Evolutionary conservation across 2,113 vertebrate genomes (phyloP).

Genomic region (Pseudopipra pipra): DNA sequence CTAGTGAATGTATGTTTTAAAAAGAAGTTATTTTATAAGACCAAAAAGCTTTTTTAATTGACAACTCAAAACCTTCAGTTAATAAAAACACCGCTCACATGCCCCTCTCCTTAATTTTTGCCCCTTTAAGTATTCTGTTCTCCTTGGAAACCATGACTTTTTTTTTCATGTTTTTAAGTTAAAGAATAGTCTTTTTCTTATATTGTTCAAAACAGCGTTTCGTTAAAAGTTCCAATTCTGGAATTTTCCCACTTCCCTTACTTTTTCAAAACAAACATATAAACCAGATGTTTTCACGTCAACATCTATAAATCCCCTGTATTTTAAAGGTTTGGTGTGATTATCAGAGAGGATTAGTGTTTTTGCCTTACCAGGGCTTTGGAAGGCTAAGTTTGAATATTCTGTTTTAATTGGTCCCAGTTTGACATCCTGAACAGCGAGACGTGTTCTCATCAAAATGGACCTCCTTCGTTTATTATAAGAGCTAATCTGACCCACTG

Average conservation of each 20-base stretch:
- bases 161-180: background rate
- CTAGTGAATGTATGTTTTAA: background rate
- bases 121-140: background rate
- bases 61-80: background rate
- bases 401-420: background rate
- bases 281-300: background rate
- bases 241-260: background rate
- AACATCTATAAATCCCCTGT: background rate
- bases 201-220: background rate
- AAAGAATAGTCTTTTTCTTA: background rate
- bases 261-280: background rate
- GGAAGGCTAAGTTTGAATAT: background rate
- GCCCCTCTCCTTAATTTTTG: background rate
- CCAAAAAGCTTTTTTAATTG: background rate
- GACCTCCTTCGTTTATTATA: background rate
- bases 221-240: background rate
- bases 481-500: background rate
- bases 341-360: background rate
- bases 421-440: background rate
- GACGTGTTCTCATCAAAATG: background rate
- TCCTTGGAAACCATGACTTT: background rate
- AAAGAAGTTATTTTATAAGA: background rate
- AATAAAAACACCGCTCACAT: background rate
- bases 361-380: background rate
- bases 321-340: background rate